Evolutionary conservation across 2,888 invertebrate species (phyloP), one percentile per base, ranked within the genome.

Genomic region (Nomada flava): DNA sequence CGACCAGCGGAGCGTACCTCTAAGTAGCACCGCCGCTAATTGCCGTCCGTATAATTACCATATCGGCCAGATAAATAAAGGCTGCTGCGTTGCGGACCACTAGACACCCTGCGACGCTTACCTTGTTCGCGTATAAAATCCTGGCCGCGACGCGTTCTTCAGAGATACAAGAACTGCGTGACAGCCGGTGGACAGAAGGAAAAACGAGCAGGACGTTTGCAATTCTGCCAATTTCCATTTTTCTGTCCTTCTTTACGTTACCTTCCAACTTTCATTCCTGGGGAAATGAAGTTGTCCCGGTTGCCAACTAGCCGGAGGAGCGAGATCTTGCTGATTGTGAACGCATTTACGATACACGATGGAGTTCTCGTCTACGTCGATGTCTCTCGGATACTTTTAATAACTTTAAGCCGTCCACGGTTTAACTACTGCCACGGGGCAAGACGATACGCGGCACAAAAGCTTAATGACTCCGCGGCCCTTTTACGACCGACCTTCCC

Each of bases 1-100:
- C 79, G 55, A 44, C 57, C 73, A 29, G 20, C 55, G 20, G 71
- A 44, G 76, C 68, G 72, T 80, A 70, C 78, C 85, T 86, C 87
- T 87, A 87, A 87, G 89, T 86, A 88, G 85, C 88, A 90, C 87
- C 83, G 84, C 85, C 85, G 89, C 88, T 87, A 90, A 90, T 89
- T 89, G 85, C 90, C 85, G 76, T 85, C 85, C 87, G 87, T 82
- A 81, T 88, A 87, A 90, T 90, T 90, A 90, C 88, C 91, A 90
- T 90, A 90, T 90, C 90, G 89, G 88, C 80, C 82, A 88, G 89
- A 90, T 90, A 90, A 90, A 90, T 90, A 89, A 77, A 76, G 84
- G 86, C 88, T 88, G 84, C 85, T 83, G 83, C 78, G 84, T 75
- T 81, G 75, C 72, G 64, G 69, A 81, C 65, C 77, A 73, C 82